Evolutionary conservation across 2,888 invertebrate genomes (phyloP), one percentile per base, ranked within the genome.

Genomic region (Ochropacha duplaris): DNA sequence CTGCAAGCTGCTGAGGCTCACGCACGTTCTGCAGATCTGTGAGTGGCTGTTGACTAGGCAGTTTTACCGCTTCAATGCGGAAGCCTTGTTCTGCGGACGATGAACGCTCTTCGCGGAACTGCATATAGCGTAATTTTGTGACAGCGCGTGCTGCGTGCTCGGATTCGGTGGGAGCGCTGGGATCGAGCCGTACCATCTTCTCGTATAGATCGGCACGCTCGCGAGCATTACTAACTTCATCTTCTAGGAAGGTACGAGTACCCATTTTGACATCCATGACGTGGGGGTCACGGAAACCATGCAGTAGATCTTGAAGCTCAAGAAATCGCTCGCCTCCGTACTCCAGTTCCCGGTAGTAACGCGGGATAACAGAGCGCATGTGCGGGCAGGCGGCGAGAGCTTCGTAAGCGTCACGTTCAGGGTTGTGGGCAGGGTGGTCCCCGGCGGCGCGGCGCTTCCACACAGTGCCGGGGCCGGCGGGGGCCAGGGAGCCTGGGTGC

Each of bases 231-330:
- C 95, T 95, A 49, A 99, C 99, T 93, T 99, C 99, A 2, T 96
- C 96, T 87, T 99, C 99, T 44, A 99, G 94, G 87, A 99, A 99
- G 22, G 99, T 99, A 76, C 99, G 94, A 2, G 97, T 97, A 50
- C 99, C 99, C 95, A 99, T 97, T 93, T 99, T 99, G 62, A 99
- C 96, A 86, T 99, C 99, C 96, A 99, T 99, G 0, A 99, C 98
- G 79, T 96, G 96, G 0, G 98, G 98, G 88, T 99, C 97, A 77
- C 94, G 88, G 88, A 99, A 99, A 58, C 97, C 97, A 74, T 97
- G 96, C 24, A 99, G 92, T 22, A 99, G 94, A 87, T 99, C 98
- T 90, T 99, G 98, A 64, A 99, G 95, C 88, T 99, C 99, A 77
- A 99, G 98, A 88, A 98, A 99, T 67, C 94, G 94, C 76, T 97